phyloP scores from a whole-genome alignment of 2,113 vertebrate species.

The Corvus cornix region DNA sequence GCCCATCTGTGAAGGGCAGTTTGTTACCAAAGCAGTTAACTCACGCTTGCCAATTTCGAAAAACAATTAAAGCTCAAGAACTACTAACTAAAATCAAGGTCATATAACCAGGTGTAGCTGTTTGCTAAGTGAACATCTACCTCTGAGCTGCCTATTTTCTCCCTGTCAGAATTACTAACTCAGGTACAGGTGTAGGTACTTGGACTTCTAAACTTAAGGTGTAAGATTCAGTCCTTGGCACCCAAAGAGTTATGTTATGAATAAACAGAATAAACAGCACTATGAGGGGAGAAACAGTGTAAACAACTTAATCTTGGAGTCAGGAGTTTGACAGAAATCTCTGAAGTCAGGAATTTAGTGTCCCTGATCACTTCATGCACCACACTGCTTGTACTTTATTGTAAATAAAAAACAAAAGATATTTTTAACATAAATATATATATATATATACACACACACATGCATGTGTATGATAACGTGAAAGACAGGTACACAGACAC shows the following conservation, averaged over 20 bases:
- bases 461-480: not conserved
- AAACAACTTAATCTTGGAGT: slow-evolving; percentile 25
- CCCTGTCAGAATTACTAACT: not conserved
- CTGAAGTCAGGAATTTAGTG: not conserved
- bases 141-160: not conserved
- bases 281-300: not conserved
- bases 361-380: not conserved
- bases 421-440: not conserved
- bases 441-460: too few relatives aligned
- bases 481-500: not conserved
- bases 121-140: not conserved
- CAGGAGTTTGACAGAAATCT: not conserved
- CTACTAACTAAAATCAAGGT: not conserved
- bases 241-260: not conserved
- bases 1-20: not conserved
- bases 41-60: not conserved
- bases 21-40: not conserved
- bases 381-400: not conserved
- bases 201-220: not conserved
- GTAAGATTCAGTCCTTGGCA: not conserved
- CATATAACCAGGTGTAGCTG: not conserved
- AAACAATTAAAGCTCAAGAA: not conserved
- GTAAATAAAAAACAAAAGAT: not conserved
- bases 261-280: not conserved
- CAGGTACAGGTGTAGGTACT: not conserved